Conservation (phyloP, 2,113 vertebrate genomes). For the Rhinopomastus cyanomelas region DNA sequence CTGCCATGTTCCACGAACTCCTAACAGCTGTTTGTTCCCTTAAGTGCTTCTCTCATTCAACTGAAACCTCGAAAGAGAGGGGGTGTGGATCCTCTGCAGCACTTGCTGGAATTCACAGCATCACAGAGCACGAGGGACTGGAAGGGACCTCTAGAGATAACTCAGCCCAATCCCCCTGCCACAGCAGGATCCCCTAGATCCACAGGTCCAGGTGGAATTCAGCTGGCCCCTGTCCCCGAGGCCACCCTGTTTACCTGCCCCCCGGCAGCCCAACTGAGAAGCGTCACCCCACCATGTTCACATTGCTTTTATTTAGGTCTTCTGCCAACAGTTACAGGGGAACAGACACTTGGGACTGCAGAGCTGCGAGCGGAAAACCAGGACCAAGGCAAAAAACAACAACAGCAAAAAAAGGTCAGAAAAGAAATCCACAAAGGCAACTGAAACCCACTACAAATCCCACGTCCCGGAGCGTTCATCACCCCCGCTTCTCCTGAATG, state of each 20-base stretch:
- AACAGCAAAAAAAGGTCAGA: neutral
- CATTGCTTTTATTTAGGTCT: conserved; percentile 69
- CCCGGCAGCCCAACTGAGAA: neutral
- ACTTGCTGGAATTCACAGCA: neutral
- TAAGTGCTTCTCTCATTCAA: neutral
- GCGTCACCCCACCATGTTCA: conserved; percentile 32
- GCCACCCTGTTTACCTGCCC: neutral
- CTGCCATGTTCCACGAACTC: neutral
- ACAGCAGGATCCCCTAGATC: no score
- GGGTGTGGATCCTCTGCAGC: neutral
- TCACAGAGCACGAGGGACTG: no score
- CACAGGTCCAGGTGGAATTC: no score
- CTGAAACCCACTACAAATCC: conserved; percentile 50
- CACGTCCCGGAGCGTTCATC: conserved; percentile 52
- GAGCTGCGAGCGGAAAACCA: conserved; percentile 59
- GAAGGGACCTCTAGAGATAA: no score
- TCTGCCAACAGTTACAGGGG: conserved; percentile 65
- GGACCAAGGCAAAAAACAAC: conserved; percentile 32
- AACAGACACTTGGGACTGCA: conserved; percentile 57
- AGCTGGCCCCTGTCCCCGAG: neutral
- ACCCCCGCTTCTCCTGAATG: conserved; percentile 54
- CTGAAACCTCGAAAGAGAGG: neutral
- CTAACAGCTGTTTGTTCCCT: fast-evolving
- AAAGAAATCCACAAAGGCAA: conserved; percentile 35
- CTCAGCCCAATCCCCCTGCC: no score